These are phyloP conservation scores for Actinopyga echinites DNA, from an alignment of 53 echinoderm and acorn worm genomes.

Conservation along the genomic window DNA sequence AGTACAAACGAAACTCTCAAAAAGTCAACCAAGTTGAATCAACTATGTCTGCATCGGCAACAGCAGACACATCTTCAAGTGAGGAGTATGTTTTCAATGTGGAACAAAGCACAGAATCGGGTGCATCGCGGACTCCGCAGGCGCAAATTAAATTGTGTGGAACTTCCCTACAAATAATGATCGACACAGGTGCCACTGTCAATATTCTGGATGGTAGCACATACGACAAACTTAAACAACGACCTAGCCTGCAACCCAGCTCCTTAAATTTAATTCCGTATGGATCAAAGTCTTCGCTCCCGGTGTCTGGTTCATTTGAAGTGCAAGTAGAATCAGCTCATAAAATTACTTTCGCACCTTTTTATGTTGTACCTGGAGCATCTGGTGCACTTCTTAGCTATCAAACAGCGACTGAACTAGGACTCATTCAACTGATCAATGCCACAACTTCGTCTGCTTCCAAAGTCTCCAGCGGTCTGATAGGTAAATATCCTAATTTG, in stretches of 20 bases:
- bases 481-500: neutral
- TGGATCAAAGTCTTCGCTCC: neutral
- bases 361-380: neutral
- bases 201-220: neutral
- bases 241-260: neutral
- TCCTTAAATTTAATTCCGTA: neutral
- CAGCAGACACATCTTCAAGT: neutral
- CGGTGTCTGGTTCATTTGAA: neutral
- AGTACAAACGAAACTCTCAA: neutral
- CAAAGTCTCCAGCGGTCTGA: neutral
- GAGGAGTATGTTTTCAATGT: conserved; percentile 1
- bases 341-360: neutral
- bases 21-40: neutral
- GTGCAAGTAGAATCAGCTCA: neutral
- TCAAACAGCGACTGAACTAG: neutral
- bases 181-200: neutral
- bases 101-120: neutral
- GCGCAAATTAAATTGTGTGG: neutral
- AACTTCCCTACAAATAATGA: neutral
- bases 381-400: neutral
- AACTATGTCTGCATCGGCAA: neutral
- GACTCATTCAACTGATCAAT: neutral
- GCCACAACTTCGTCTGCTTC: neutral
- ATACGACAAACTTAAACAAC: neutral
- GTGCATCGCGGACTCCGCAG: neutral